Evolutionary conservation across 92 coral and sea anemone species (phyloP).

Genomic region (Parazoanthus swiftii): DNA sequence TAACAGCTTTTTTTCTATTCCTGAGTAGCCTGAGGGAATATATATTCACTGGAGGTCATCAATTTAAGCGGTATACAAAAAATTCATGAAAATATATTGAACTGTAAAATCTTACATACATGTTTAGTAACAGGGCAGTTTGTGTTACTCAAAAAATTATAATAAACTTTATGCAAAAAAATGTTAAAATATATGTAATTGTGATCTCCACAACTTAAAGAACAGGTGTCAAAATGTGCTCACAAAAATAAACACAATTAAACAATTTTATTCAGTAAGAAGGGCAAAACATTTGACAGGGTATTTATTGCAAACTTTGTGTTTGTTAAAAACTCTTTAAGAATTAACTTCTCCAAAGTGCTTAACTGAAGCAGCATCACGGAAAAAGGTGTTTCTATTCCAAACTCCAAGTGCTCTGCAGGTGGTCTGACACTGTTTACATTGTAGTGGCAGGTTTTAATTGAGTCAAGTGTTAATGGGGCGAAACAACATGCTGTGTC

Average conservation of each 20-base stretch:
- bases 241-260: background rate
- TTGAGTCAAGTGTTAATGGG: background rate
- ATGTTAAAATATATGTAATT: background rate
- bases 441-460: conserved; percentile 13
- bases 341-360: background rate
- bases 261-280: too few species aligned
- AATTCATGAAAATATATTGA: background rate
- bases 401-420: background rate
- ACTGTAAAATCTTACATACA: background rate
- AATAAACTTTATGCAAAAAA: background rate
- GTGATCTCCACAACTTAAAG: background rate
- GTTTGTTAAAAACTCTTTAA: background rate
- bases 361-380: background rate
- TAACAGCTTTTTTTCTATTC: background rate
- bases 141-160: background rate
- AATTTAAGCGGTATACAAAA: background rate
- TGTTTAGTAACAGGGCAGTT: background rate
- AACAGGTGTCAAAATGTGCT: conserved; percentile 1
- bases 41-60: background rate
- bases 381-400: background rate
- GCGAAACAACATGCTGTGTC: background rate
- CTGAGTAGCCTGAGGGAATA: background rate
- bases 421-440: conserved; percentile 5
- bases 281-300: background rate
- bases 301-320: background rate